These are phyloP conservation scores for Sicus ferrugineus DNA, from an alignment of 2,888 invertebrate genomes.

Conservation along the genomic window DNA sequence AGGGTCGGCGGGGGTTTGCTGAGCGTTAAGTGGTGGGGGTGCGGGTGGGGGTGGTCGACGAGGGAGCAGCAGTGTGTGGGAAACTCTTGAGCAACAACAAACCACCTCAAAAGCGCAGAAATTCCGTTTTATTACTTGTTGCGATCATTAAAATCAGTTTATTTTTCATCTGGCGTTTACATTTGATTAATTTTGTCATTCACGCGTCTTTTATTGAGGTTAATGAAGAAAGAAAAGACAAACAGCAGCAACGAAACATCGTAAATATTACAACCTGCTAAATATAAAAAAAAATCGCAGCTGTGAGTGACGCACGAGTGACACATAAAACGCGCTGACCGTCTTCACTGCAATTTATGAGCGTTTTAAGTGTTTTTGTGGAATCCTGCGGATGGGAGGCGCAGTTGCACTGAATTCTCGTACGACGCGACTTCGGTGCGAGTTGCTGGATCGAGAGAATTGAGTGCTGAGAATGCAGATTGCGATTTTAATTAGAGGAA, in stretches of 20 bases:
- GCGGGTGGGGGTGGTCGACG: no score
- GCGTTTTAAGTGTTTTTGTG: conserved; percentile 53
- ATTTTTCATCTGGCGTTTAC: conserved; percentile 41
- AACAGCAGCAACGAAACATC: neutral
- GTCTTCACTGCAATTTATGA: conserved; percentile 57
- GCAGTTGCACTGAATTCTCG: no score
- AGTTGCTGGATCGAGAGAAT: no score
- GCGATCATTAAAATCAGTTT: conserved; percentile 58
- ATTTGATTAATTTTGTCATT: conserved; percentile 47
- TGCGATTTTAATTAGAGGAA: no score
- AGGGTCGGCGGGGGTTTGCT: neutral
- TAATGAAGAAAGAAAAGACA: neutral
- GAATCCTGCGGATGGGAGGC: no score
- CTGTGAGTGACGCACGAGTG: no score
- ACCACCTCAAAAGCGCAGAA: conserved; percentile 38
- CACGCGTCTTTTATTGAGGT: neutral
- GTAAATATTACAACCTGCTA: no score
- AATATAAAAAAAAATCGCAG: no score
- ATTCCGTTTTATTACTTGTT: conserved; percentile 60
- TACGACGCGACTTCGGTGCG: no score
- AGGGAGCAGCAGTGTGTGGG: conserved; percentile 8
- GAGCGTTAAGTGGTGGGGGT: no score
- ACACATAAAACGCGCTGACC: conserved; percentile 53
- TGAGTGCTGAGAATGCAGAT: no score
- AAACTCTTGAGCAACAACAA: conserved; percentile 2